Evolutionary conservation across 2,113 vertebrate species (phyloP).

Genomic region (Microcebus murinus): DNA sequence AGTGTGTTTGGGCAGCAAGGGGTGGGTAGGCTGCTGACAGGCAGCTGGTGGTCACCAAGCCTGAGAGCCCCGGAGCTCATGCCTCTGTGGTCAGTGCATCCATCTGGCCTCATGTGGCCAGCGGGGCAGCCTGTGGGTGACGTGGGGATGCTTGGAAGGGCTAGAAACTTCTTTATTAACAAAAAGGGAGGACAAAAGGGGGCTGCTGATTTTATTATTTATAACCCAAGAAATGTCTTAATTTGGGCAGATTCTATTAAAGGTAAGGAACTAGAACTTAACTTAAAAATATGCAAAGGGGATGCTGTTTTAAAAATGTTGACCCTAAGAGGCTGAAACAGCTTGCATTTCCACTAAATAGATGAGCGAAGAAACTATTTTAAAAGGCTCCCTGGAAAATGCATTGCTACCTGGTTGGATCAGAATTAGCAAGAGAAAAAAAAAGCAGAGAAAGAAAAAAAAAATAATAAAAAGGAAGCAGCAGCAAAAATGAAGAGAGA

Average conservation of each 20-base stretch:
- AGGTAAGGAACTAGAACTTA: conserved; percentile 28
- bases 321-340: neutral
- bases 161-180: conserved; percentile 21
- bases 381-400: conserved; percentile 63
- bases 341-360: conserved; percentile 26
- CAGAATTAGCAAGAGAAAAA: conserved; percentile 34
- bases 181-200: neutral
- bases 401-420: conserved; percentile 58
- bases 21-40: neutral
- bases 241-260: conserved; percentile 29
- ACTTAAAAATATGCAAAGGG: conserved; percentile 26
- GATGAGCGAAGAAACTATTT: neutral
- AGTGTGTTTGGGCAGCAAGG: neutral
- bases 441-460: neutral
- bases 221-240: conserved; percentile 13
- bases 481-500: conserved; percentile 66
- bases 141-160: neutral
- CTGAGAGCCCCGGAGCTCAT: neutral
- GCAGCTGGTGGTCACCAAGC: neutral
- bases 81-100: neutral
- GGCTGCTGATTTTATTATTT: neutral
- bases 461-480: conserved; percentile 15
- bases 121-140: neutral
- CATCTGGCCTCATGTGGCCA: neutral
- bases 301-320: neutral